Base-by-base conservation (phyloP, 2,888 invertebrate species). In the Xestia c-nigrum region DNA sequence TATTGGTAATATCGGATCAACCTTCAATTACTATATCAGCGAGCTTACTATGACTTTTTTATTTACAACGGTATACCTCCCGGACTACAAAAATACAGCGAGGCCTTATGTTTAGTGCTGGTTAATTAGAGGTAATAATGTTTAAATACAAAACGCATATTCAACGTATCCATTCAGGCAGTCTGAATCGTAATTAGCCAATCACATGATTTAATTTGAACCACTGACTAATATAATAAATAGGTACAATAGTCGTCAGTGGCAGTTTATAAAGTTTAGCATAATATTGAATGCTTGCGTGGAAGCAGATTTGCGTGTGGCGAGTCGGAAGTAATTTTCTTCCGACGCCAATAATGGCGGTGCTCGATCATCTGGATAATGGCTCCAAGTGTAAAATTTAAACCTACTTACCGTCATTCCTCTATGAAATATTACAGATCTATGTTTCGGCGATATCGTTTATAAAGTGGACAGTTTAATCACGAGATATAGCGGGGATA, bases 261-360 rank as follows among this genome's bases (percentile, higher is more conserved):
- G 12, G n/a, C 5, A 9, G 31, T 31, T 79, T 68, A 64, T 72
- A 76, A 72, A 72, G 78, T 74, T 82, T 72, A 81, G 68, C 70
- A 70, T 80, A 83, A 74, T 75, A 83, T 81, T 83, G 80, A 80
- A 89, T 77, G 86, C 85, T 89, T 88, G 89, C 89, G 81, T 85
- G 85, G 84, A 72, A 59, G n/a, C 86, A 87, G 79, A 89, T 90
- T 92, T 91, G 91, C 92, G 92, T 93, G 92, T 89, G 90, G 89
- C 89, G 88, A 91, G 88, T 92, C 92, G 91, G 92, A 93, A 93
- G 92, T 91, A 93, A 94, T 94, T 93, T 93, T 90, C 91, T 87
- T 90, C 87, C 88, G 88, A 90, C 89, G 89, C 89, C 89, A 91
- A 91, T 93, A 93, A 93, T 91, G 83, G 86, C 80, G 74, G 88